phyloP scores from a whole-genome alignment of 2,113 vertebrate genomes.

The Hipposideros armiger region DNA sequence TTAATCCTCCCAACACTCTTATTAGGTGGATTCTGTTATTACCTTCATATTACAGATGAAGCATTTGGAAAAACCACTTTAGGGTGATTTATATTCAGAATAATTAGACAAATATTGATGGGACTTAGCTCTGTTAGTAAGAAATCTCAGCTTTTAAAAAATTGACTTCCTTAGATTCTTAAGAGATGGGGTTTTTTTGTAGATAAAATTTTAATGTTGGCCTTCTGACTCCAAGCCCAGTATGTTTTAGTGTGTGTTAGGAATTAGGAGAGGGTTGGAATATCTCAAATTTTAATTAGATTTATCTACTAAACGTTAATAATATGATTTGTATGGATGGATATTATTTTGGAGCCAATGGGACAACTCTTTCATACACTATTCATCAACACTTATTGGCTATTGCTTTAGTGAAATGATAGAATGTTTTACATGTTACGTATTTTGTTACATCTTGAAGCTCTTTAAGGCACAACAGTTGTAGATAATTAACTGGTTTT shows the following conservation, averaged over 20 bases:
- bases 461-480: background rate
- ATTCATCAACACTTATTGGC: background rate
- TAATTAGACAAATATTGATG: background rate
- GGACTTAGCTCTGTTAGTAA: background rate
- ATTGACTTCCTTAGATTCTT: slow-evolving; percentile 6
- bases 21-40: background rate
- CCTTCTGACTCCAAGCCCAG: background rate
- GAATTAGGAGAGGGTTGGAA: background rate
- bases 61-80: background rate
- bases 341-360: background rate
- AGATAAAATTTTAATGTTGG: background rate
- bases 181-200: background rate
- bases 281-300: slow-evolving; percentile 6
- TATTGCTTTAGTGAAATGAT: background rate
- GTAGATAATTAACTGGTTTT: slow-evolving; percentile 28
- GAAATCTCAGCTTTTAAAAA: slow-evolving; percentile 9
- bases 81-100: background rate
- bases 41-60: background rate
- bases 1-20: background rate
- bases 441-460: background rate
- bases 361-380: background rate
- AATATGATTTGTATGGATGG: background rate
- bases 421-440: background rate
- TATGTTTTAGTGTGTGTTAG: background rate
- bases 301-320: background rate